Percentiles rank a stretch among this genome's conserved stretches.
Conservation (phyloP, 2,797 vertebrate species). For the Vespertilio murinus region DNA sequence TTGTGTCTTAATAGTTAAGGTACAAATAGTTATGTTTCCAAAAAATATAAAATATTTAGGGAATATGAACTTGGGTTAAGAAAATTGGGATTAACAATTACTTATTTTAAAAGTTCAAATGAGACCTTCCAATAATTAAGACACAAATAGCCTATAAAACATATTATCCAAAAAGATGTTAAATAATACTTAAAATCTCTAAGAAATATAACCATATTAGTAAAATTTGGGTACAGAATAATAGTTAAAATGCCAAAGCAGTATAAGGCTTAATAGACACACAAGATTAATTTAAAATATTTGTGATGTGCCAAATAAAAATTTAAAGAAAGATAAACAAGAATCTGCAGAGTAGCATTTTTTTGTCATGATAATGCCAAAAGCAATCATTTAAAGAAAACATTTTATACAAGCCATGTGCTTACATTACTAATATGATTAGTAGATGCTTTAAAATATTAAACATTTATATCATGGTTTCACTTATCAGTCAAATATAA, state of each 20-base stretch:
- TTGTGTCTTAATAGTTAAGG: no score
- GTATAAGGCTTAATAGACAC: neutral
- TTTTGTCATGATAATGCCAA: neutral
- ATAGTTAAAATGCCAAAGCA: neutral
- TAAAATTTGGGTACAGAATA: neutral
- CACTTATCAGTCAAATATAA: neutral
- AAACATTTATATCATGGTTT: neutral
- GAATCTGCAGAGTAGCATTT: neutral
- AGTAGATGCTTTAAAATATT: neutral
- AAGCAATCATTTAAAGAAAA: neutral
- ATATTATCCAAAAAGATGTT: neutral
- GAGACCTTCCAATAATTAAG: neutral
- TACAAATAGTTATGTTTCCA: neutral
- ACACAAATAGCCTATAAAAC: neutral
- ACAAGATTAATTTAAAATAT: neutral
- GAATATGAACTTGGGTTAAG: neutral
- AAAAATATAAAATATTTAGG: neutral
- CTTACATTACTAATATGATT: neutral
- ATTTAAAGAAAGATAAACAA: neutral
- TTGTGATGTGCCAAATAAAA: neutral
- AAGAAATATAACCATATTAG: neutral
- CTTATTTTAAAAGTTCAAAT: neutral
- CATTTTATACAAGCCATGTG: neutral
- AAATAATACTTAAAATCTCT: neutral
- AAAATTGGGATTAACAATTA: neutral